phyloP scores from a whole-genome alignment of 2,113 vertebrate genomes.

The Lasiurus cinereus region DNA sequence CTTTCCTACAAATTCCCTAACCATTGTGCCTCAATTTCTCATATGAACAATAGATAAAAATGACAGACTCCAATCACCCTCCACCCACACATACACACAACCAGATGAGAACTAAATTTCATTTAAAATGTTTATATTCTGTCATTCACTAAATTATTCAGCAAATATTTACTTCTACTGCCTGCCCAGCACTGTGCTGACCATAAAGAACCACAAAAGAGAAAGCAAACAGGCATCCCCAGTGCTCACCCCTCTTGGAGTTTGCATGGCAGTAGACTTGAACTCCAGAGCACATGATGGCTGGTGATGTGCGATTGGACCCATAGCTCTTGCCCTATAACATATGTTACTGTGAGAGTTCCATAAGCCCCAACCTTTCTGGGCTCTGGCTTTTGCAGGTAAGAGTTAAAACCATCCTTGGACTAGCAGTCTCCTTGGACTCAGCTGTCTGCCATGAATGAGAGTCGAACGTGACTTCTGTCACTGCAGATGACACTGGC shows the following conservation, averaged over 20 bases:
- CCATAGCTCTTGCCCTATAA: background rate
- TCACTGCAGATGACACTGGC: conserved; percentile 65
- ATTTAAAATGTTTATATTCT: conserved; percentile 36
- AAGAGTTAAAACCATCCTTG: conserved; percentile 70
- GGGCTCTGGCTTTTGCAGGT: background rate
- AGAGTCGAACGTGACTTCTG: conserved; percentile 73
- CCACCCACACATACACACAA: background rate
- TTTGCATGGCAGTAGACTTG: background rate
- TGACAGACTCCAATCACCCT: background rate
- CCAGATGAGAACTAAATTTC: background rate
- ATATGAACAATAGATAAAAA: conserved; percentile 2
- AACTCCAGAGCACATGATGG: background rate
- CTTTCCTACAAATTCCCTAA: background rate
- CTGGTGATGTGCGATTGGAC: background rate
- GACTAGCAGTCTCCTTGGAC: conserved; percentile 59
- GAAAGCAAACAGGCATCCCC: background rate
- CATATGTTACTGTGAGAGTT: background rate
- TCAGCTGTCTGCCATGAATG: conserved; percentile 41
- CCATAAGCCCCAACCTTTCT: background rate
- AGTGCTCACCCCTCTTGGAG: background rate
- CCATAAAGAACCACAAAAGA: background rate
- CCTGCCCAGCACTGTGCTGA: background rate
- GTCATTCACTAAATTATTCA: background rate
- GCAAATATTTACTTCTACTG: background rate
- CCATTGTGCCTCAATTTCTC: background rate